Percentiles rank a stretch among this genome's conserved stretches.
These are phyloP conservation scores for Philopedon plagiatum DNA, from an alignment of 2,888 invertebrate species.

Conservation along the genomic window DNA sequence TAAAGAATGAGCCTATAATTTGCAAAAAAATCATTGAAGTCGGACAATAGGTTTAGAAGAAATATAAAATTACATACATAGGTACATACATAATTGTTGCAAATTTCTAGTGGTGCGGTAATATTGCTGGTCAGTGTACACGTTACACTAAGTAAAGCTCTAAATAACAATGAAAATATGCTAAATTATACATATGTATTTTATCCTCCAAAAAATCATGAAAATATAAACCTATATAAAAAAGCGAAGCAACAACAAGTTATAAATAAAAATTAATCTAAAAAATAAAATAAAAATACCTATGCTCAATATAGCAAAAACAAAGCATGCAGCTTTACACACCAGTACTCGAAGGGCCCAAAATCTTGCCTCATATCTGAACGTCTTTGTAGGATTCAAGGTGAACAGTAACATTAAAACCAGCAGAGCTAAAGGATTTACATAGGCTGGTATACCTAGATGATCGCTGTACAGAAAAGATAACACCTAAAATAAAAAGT, in stretches of 20 bases:
- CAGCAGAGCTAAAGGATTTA: constrained; percentile 90
- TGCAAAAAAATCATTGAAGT: too few species aligned
- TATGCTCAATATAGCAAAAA: constrained; percentile 42
- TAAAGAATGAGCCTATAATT: too few species aligned
- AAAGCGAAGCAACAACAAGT: neutral
- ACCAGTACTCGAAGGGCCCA: constrained; percentile 94
- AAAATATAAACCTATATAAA: neutral
- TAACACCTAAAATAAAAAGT: constrained; percentile 74
- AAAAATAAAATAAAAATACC: constrained; percentile 38
- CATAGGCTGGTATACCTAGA: constrained; percentile 91
- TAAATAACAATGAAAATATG: too few species aligned
- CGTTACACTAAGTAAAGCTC: too few species aligned
- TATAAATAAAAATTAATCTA: neutral
- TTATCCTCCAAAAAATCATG: too few species aligned
- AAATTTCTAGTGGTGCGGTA: too few species aligned
- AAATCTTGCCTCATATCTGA: constrained; percentile 93
- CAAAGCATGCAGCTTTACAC: constrained; percentile 66
- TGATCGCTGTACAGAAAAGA: constrained; percentile 85
- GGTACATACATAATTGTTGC: too few species aligned
- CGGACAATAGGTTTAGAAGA: too few species aligned
- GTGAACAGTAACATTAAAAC: constrained; percentile 88
- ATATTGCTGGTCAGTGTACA: too few species aligned
- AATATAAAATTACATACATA: too few species aligned
- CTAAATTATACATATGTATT: too few species aligned
- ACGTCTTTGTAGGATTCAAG: constrained; percentile 92